Conservation (phyloP, 2,888 invertebrate species). For the Crossocerus cetratus region DNA sequence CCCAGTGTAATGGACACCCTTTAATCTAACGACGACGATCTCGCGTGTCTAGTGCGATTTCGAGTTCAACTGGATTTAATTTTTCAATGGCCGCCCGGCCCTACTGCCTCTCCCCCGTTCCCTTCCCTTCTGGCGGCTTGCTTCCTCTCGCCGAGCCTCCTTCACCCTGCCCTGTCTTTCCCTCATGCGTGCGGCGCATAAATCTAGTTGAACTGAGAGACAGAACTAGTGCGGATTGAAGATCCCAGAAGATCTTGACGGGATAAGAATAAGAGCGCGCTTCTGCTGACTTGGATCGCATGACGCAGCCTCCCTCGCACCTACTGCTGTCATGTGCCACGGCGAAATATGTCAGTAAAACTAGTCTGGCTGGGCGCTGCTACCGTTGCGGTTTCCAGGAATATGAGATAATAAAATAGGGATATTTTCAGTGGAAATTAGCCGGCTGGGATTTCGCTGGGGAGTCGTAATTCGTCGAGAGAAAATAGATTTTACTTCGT, state of each 20-base stretch:
- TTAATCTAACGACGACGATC: constrained; percentile 23
- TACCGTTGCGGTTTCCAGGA: constrained; percentile 10
- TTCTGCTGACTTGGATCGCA: constrained; percentile 1
- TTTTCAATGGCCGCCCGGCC: neutral
- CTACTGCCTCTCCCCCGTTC: neutral
- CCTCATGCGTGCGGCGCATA: no score
- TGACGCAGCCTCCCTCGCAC: neutral
- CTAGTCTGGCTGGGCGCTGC: no score
- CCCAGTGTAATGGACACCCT: constrained; percentile 15
- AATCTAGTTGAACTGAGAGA: no score
- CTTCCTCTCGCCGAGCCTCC: no score
- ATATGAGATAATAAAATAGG: constrained; percentile 31
- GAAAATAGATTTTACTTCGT: constrained; percentile 15
- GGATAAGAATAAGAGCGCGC: constrained; percentile 19
- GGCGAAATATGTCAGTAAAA: no score
- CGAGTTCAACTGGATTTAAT: constrained; percentile 7
- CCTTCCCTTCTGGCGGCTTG: neutral
- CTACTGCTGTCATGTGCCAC: no score
- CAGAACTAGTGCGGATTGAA: neutral
- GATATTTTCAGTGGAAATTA: constrained; percentile 30
- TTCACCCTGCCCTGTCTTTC: no score
- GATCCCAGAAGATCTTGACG: constrained; percentile 6
- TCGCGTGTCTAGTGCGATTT: constrained; percentile 3
- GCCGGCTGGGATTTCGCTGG: constrained; percentile 4
- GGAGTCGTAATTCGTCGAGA: neutral